Base-by-base conservation (phyloP, 2,113 vertebrate species). In the Myotis yumanensis region DNA sequence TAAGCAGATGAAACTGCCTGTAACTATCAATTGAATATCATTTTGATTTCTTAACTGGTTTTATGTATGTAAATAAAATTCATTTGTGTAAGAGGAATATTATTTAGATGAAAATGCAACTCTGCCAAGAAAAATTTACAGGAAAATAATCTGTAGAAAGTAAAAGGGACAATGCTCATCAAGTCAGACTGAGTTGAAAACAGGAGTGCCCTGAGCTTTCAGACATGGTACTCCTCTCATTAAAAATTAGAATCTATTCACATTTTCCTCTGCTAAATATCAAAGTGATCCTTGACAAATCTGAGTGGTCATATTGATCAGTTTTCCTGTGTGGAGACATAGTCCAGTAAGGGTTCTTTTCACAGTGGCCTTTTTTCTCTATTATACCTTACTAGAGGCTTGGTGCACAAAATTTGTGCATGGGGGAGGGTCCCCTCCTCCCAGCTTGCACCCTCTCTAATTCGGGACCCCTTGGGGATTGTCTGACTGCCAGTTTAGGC, bases 1-100 rank as follows among this genome's bases (percentile, higher is more conserved):
- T 89, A 95, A 92, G 43, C 76, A 96, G 84, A 92, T 93, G 94
- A 97, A 97, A 95, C 94, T 97, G 95, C 88, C 72, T 93, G 93
- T 96, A 97, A 97, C 95, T 97, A 97, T 96, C 94, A 96, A 91
- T 91, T 96, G 91, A 68, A 89, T 94, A 90, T 93, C 91, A 94
- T 91, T 96, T 97, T 96, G 94, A 97, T 95, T 96, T 97, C 89
- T 94, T 96, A 96, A 96, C 94, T 52, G 48, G 59, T 90, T 97
- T 96, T 95, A 93, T 92, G 46, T 57, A 97, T 97, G 95, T 95
- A 97, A 96, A 97, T 93, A 96, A 86, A 69, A 93, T 88, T 83
- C 18, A 97, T 97, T 96, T 97, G 87, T 90, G 96, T 96, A 90
- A 90, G 96, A 52, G 93, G 91, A 93, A 68, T 97, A 94, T 97